phyloP scores from a whole-genome alignment of 2,797 vertebrate genomes.

The Leuciscus waleckii region DNA sequence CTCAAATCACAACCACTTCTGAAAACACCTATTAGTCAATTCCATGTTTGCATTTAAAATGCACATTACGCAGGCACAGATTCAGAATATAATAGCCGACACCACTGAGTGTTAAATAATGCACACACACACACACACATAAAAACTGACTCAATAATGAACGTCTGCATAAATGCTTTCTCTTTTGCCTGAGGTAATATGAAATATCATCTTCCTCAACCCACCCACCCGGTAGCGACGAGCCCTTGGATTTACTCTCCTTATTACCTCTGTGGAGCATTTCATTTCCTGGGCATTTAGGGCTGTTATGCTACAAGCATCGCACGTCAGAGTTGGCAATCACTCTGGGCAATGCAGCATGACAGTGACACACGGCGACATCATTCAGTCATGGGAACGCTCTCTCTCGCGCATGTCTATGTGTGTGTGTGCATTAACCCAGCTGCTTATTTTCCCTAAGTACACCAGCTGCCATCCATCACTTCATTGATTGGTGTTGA shows the following conservation, averaged over 20 bases:
- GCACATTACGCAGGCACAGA: not conserved
- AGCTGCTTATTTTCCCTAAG: slow-evolving; percentile 43
- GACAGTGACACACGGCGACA: slow-evolving; percentile 66
- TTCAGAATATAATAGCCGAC: not conserved
- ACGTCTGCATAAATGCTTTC: slow-evolving; percentile 31
- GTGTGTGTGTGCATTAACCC: slow-evolving; percentile 40
- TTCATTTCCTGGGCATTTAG: slow-evolving; percentile 73
- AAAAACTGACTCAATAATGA: slow-evolving; percentile 29
- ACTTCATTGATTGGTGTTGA: slow-evolving; percentile 60
- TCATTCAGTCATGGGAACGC: slow-evolving; percentile 51
- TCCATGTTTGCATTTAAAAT: not conserved
- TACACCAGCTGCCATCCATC: slow-evolving; percentile 56
- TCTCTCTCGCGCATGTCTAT: slow-evolving; percentile 21
- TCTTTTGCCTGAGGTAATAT: slow-evolving; percentile 61
- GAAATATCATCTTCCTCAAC: slow-evolving; percentile 62
- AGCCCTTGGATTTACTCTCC: slow-evolving; percentile 69
- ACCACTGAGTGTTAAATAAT: slow-evolving; percentile 45
- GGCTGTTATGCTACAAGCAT: slow-evolving; percentile 66
- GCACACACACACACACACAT: not conserved
- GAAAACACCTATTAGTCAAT: not conserved
- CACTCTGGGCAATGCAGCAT: slow-evolving; percentile 68
- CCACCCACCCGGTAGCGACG: slow-evolving; percentile 50
- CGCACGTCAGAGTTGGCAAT: slow-evolving; percentile 66
- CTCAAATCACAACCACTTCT: not conserved
- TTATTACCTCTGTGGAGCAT: slow-evolving; percentile 69